Evolutionary conservation across 2,797 vertebrate species (phyloP), one percentile per base, ranked within the genome.

Genomic region (Macropodus opercularis): DNA sequence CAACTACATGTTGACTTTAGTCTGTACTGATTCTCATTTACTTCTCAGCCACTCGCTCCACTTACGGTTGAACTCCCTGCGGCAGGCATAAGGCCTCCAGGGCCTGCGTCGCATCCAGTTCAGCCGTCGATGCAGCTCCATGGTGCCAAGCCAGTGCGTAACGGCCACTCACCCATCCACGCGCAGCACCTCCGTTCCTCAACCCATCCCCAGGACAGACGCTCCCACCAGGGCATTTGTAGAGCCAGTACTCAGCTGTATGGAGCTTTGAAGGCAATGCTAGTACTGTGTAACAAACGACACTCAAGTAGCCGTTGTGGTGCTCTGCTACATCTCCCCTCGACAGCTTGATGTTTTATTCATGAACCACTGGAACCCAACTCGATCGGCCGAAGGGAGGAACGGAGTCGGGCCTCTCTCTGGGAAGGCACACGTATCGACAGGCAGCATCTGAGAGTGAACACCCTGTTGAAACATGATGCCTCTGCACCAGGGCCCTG

Each of bases 61-160:
- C 97, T 98, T 89, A 99, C 97, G 90, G 81, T 92, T 94, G 89
- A 96, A 92, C 55, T 88, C 88, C 58, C 93, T 85, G 49, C 81
- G 89, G 74, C 79, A 65, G 65, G 88, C 88, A 68, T 91, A 72
- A 36, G 91, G 85, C 83, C 93, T 93, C 94, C 95, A 94, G 34
- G 94, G 92, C 79, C 93, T 87, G 15, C 79, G 91, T 29, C 92
- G 88, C 72, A 96, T 85, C 96, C 96, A 96, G 77, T 89, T 93
- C 56, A 98, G 84, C 72, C 93, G 91, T 0, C 92, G 91, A 5
- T 91, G 90, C 58, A 96, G 71, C 79, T 96, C 96, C 96, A 98
- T 97, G 90, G 81, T 72, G 81, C 83, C 83, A 51, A 62, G 77
- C 63, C 79, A 43, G 62, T 18, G 57, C 43, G 57, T 1, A 18